A percentile compares a stretch with the other conserved stretches of the same genome.
These are phyloP conservation scores for Trachymyrmex cornetzi DNA, from an alignment of 1,140 invertebrate species.

Conservation along the genomic window DNA sequence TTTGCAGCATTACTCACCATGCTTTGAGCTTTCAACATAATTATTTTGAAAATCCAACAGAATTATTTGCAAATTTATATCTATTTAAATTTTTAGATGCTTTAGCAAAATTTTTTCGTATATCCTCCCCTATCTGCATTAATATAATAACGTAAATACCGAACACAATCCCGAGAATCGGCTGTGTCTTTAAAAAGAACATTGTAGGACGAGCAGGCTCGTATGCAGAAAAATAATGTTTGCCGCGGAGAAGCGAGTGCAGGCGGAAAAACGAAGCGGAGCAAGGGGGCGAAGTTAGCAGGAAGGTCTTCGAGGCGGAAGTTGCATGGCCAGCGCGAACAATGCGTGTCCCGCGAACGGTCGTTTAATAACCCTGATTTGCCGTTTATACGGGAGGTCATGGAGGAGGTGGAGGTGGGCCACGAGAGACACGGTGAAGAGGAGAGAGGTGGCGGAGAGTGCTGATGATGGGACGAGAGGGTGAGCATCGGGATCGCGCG, in stretches of 20 bases:
- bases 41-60: no score
- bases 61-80: no score
- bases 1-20: no score
- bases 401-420: slow-evolving; percentile 58
- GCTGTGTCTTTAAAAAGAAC: background rate
- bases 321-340: slow-evolving; percentile 72
- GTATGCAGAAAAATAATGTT: slow-evolving; percentile 3
- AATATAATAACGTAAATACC: background rate
- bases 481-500: slow-evolving; percentile 80
- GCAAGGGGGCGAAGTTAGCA: slow-evolving; percentile 43
- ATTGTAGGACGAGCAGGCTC: background rate
- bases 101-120: no score
- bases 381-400: slow-evolving; percentile 77
- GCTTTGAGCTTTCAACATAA: no score
- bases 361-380: slow-evolving; percentile 82
- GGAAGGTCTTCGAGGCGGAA: slow-evolving; percentile 73
- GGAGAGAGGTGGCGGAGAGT: slow-evolving; percentile 67
- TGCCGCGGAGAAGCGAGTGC: background rate
- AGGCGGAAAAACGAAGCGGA: slow-evolving; percentile 38
- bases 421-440: slow-evolving; percentile 8
- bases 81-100: no score
- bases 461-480: slow-evolving; percentile 75
- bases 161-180: background rate
- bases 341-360: slow-evolving; percentile 69
- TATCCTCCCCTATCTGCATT: background rate